Percentiles rank a stretch among this genome's conserved stretches.
Conservation (phyloP, 2,888 invertebrate species). For the Hirtodrosophila trivittata region DNA sequence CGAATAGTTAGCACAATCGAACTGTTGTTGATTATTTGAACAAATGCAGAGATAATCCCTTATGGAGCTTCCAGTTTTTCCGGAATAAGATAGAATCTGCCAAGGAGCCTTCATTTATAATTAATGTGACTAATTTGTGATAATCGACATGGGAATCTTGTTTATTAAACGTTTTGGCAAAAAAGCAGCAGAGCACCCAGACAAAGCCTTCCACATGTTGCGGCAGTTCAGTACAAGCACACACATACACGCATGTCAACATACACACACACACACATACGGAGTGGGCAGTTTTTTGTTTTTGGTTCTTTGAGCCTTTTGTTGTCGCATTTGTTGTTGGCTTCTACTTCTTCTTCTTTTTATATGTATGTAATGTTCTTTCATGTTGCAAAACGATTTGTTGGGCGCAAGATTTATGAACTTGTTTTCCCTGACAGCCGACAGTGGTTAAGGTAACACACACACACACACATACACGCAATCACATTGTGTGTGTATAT, state of each 20-base stretch:
- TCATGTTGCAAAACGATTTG: conserved; percentile 82
- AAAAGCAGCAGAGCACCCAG: conserved; percentile 26
- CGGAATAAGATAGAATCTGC: conserved; percentile 36
- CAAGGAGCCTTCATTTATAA: conserved; percentile 62
- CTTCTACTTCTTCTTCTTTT: conserved; percentile 49
- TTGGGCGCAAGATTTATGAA: conserved; percentile 81
- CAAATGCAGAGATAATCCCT: conserved; percentile 16
- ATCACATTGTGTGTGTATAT: conserved; percentile 27
- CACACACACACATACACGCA: conserved; percentile 41
- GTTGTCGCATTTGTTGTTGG: conserved; percentile 30
- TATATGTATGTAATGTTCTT: conserved; percentile 64
- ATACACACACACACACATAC: background rate
- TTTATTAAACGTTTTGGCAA: conserved; percentile 81
- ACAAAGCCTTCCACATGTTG: conserved; percentile 42
- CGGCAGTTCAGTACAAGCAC: conserved; percentile 15
- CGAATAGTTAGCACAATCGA: no score
- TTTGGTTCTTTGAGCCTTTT: conserved; percentile 45
- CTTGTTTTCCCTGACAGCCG: conserved; percentile 82
- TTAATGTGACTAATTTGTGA: conserved; percentile 83
- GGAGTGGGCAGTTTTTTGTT: conserved; percentile 44
- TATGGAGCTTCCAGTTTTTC: conserved; percentile 21
- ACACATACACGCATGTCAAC: conserved; percentile 12
- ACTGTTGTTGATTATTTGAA: background rate
- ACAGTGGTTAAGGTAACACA: conserved; percentile 81
- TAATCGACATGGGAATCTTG: conserved; percentile 83